These are phyloP conservation scores for Neoascia interrupta DNA, from an alignment of 2,888 invertebrate genomes.

Conservation along the genomic window DNA sequence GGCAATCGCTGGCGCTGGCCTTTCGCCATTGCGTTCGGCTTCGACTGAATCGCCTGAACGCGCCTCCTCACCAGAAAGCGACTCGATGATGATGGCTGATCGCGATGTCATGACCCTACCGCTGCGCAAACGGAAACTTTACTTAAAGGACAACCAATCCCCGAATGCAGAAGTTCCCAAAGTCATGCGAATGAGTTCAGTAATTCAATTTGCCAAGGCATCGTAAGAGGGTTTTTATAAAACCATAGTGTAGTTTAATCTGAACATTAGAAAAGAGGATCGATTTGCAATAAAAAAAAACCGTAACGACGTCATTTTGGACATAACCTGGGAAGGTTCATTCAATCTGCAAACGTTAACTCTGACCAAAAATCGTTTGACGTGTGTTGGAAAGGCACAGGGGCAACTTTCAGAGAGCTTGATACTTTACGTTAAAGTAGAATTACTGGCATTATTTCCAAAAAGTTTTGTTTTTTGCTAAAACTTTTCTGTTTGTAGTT, in stretches of 20 bases:
- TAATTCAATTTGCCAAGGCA: slow-evolving; percentile 92
- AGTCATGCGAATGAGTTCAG: slow-evolving; percentile 84
- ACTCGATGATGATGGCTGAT: slow-evolving; percentile 80
- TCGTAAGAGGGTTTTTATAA: no score
- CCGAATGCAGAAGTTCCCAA: slow-evolving; percentile 74
- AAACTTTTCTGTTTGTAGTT: no score
- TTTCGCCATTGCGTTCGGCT: slow-evolving; percentile 83
- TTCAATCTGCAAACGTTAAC: no score
- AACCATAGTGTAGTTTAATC: no score
- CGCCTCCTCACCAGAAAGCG: slow-evolving; percentile 81
- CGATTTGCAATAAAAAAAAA: slow-evolving; percentile 54
- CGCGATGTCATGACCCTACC: slow-evolving; percentile 85
- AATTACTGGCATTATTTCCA: no score
- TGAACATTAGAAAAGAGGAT: slow-evolving; percentile 16
- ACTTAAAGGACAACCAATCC: slow-evolving; percentile 83
- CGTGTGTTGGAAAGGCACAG: no score
- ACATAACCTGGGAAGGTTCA: not conserved
- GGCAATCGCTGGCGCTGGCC: slow-evolving; percentile 81
- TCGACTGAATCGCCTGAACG: slow-evolving; percentile 80
- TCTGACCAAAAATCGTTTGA: no score
- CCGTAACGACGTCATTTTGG: slow-evolving; percentile 55
- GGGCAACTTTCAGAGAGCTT: no score
- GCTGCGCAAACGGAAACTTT: slow-evolving; percentile 90
- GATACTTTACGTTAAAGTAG: no score
- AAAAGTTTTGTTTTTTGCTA: no score